Evolutionary conservation across 2,888 invertebrate genomes (phyloP).

Genomic region (Nomada fucata): DNA sequence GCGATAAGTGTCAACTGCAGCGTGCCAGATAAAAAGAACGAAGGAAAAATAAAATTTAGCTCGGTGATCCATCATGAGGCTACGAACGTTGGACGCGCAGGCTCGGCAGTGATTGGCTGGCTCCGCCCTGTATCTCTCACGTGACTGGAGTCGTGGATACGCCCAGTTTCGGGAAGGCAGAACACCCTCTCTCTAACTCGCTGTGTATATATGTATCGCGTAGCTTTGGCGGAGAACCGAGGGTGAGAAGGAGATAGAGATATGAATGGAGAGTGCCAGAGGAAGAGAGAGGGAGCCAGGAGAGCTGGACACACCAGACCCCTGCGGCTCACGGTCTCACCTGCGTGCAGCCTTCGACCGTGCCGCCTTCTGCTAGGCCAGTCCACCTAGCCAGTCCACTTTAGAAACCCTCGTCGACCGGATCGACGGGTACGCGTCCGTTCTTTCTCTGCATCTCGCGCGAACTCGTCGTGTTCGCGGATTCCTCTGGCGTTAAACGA

Average conservation of each 20-base stretch:
- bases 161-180: constrained; percentile 58
- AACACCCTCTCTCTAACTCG: constrained; percentile 50
- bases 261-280: background rate
- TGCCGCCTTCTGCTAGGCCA: constrained; percentile 66
- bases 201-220: constrained; percentile 46
- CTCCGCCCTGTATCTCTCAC: constrained; percentile 78
- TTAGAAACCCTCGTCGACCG: constrained; percentile 68
- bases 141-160: constrained; percentile 71
- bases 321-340: constrained; percentile 76
- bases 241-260: constrained; percentile 5
- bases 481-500: constrained; percentile 12
- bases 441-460: constrained; percentile 39
- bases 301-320: constrained; percentile 64
- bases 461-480: constrained; percentile 38
- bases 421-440: constrained; percentile 60
- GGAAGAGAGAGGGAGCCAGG: background rate
- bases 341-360: constrained; percentile 73
- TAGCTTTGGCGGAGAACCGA: constrained; percentile 37
- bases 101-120: constrained; percentile 75
- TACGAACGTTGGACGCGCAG: constrained; percentile 76
- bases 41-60: constrained; percentile 81
- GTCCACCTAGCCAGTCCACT: constrained; percentile 73
- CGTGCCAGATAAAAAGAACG: constrained; percentile 82
- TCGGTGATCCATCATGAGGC: constrained; percentile 83
- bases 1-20: constrained; percentile 84